Evolutionary conservation across 2,888 invertebrate genomes (phyloP), one percentile per base, ranked within the genome.

Genomic region (Apodemia duryi): DNA sequence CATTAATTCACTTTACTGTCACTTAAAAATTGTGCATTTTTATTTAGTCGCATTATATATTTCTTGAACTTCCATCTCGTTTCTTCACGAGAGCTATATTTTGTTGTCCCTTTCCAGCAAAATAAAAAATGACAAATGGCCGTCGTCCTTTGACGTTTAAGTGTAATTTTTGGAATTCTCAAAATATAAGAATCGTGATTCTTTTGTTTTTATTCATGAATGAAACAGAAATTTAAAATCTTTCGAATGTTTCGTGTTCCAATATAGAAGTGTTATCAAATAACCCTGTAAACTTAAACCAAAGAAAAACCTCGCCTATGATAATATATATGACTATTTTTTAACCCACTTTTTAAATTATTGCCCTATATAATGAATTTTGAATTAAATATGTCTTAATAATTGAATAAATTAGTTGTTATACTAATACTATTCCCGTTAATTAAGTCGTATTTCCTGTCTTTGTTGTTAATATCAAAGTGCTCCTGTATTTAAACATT

Each of bases 121-220:
- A 68, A 72, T 73, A 74, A 80, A 81, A 46, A 76, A 78, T 78
- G 71, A 73, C 72, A 77, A 84, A 89, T 89, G 90, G 90, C 89
- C 64, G 85, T 77, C 74, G 68, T 76, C 67, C 77, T 84, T 78
- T 88, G 89, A 86, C 88, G 79, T 88, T 88, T 86, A 75, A 73
- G 73, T 77, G 74, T 76, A 77, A 75, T 72, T 54, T 43, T 78
- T 74, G 66, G 61, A 62, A 35, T 61, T 61, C 61, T 51, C 49
- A 64, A 69, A 73, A 70, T 70, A 67, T 66, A 63, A 52, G 41
- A 72, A 64, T 71, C 66, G 65, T 68, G 61, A 63, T 67, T 70
- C 64, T 68, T 69, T 68, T 71, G 72, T 70, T 66, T 43, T 63
- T 75, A 79, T 69, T 74, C 68, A 74, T 74, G 73, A 74, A 73